A percentile compares a stretch with the other conserved stretches of the same genome.
Conservation (phyloP, 2,888 invertebrate species). For the Archaeoteleia sp. region DNA sequence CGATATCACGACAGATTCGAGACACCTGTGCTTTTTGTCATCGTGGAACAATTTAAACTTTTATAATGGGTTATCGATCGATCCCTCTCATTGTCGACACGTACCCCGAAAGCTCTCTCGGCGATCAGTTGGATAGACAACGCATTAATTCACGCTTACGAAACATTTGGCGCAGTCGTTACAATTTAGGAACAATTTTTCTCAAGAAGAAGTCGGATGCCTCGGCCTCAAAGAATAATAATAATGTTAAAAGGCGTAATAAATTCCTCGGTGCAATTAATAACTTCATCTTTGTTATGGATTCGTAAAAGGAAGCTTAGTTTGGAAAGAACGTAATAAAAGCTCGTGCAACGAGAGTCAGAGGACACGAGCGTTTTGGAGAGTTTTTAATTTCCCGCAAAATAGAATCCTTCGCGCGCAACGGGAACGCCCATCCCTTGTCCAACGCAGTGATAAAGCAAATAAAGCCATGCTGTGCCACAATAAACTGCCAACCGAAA, state of each 20-base stretch:
- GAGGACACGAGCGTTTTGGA: conserved; percentile 41
- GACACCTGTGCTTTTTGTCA: conserved; percentile 50
- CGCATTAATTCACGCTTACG: conserved; percentile 55
- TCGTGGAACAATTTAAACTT: conserved; percentile 58
- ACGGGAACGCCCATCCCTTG: conserved; percentile 71
- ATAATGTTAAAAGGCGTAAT: background rate
- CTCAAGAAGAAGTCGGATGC: conserved; percentile 10
- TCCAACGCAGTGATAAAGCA: conserved; percentile 71
- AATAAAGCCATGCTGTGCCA: conserved; percentile 71
- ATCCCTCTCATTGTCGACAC: conserved; percentile 58
- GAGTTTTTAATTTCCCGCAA: conserved; percentile 70
- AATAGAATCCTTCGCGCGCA: conserved; percentile 67
- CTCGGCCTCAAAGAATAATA: no score
- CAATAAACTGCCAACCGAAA: conserved; percentile 72
- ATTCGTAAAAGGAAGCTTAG: conserved; percentile 13
- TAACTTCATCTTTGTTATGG: background rate
- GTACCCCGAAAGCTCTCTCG: conserved; percentile 32
- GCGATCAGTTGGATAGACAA: conserved; percentile 47
- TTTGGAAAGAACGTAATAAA: conserved; percentile 38
- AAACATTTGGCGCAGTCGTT: conserved; percentile 26
- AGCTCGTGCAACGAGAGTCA: conserved; percentile 16
- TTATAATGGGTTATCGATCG: conserved; percentile 56
- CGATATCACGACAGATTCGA: conserved; percentile 17
- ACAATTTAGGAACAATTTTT: conserved; percentile 16
- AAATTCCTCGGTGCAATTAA: background rate